phyloP scores from a whole-genome alignment of 2,797 vertebrate genomes.

The Melanotaenia pygmaea region DNA sequence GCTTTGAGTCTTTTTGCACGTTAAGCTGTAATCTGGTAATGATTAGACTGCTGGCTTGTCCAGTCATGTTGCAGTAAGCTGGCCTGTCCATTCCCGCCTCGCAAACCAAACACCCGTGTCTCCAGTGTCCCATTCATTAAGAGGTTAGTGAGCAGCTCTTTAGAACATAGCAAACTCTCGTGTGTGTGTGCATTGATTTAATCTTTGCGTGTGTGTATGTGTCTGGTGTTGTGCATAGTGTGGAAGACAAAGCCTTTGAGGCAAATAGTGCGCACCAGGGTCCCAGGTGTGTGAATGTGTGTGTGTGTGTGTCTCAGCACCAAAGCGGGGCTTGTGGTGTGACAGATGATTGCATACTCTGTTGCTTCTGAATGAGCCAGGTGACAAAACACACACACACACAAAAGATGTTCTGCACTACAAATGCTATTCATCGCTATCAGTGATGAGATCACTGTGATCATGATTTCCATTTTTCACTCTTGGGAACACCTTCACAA shows the following conservation, averaged over 20 bases:
- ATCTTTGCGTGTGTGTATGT: constrained; percentile 19
- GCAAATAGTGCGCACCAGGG: constrained; percentile 52
- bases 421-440: constrained; percentile 56
- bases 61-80: constrained; percentile 20
- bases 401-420: constrained; percentile 38
- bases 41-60: constrained; percentile 36
- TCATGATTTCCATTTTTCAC: constrained; percentile 33
- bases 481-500: constrained; percentile 15
- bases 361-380: constrained; percentile 73
- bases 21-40: constrained; percentile 34
- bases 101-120: constrained; percentile 12
- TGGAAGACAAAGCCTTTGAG: constrained; percentile 50
- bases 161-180: constrained; percentile 44
- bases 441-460: constrained; percentile 49
- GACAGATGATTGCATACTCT: constrained; percentile 60
- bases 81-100: background rate
- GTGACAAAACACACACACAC: constrained; percentile 61
- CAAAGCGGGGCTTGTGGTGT: constrained; percentile 36
- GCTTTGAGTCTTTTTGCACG: constrained; percentile 6
- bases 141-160: constrained; percentile 41
- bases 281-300: constrained; percentile 56
- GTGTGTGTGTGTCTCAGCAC: constrained; percentile 12
- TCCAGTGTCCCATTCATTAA: constrained; percentile 53
- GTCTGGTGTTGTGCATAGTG: constrained; percentile 36
- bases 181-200: constrained; percentile 24